Percentiles rank a stretch among this genome's conserved stretches.
phyloP scores from a whole-genome alignment of 2,797 vertebrate genomes.

The Parauchenoglanis ngamensis region DNA sequence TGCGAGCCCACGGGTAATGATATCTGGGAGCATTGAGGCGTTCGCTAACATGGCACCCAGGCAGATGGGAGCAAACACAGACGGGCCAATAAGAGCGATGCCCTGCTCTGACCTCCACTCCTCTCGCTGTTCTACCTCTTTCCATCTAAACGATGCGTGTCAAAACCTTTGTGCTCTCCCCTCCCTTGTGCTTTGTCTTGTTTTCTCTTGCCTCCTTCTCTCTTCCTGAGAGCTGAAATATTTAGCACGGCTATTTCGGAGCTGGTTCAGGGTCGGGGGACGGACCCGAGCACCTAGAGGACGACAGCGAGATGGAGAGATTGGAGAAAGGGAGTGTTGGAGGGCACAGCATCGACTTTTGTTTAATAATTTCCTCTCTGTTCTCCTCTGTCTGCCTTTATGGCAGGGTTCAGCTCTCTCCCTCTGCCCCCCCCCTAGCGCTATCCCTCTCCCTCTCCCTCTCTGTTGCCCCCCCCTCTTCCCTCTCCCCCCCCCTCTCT shows the following conservation, averaged over 20 bases:
- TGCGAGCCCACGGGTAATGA: constrained; percentile 39
- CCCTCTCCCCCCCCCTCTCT: not conserved
- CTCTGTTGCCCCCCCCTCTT: not conserved
- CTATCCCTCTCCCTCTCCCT: not conserved
- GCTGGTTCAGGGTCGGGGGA: constrained; percentile 65
- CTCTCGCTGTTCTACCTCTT: constrained; percentile 64
- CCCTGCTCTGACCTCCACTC: constrained; percentile 70
- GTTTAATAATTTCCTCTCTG: constrained; percentile 72
- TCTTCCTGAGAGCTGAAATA: constrained; percentile 68
- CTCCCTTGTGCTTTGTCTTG: constrained; percentile 50
- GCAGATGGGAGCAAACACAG: constrained; percentile 54
- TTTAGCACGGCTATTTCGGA: constrained; percentile 73
- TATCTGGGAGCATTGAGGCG: constrained; percentile 35
- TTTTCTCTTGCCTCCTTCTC: constrained; percentile 54
- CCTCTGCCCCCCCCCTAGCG: too few species aligned
- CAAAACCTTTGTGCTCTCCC: constrained; percentile 55
- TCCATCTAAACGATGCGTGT: constrained; percentile 58
- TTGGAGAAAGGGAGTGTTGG: constrained; percentile 25
- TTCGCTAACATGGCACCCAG: constrained; percentile 41
- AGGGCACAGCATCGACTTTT: constrained; percentile 60
- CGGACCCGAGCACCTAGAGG: constrained; percentile 57
- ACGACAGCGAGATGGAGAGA: constrained; percentile 39
- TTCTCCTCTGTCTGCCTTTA: constrained; percentile 63
- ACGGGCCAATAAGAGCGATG: constrained; percentile 72
- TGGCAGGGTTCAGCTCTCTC: constrained; percentile 71